Base-by-base conservation (phyloP, 2,888 invertebrate species). In the Cynaeus angustus region DNA sequence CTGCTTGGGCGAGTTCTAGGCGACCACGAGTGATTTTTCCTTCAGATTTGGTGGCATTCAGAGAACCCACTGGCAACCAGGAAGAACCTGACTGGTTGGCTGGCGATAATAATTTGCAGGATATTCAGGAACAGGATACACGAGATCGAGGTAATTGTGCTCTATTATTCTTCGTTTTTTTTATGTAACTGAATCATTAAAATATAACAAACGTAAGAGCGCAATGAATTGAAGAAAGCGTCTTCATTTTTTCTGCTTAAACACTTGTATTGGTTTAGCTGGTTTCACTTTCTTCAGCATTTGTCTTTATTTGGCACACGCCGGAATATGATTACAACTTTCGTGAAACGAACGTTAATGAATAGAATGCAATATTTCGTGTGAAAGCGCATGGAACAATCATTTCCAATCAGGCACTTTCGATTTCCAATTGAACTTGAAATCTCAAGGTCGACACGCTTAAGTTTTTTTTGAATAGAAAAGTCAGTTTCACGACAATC, bases 91-190 rank as follows among this genome's bases (percentile, higher is more conserved):
- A 83, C 62, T 84, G 82, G 81, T 74, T 85, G 52, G 80, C 80
- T n/a, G 81, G 79, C 10, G 83, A 82, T 71, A 82, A 79, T 12
- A 88, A 87, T 71, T 82, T 91, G 45, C 92, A 92, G 85, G 92
- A 92, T 78, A 85, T 85, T n/a, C 84, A 85, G 74, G 81, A 80
- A 71, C 75, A 79, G 64, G 82, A 80, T 64, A 88, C 88, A 76
- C 87, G 90, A 73, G 91, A 92, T 78, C 88, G 91, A 87, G 92
- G 92, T 91, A 85, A 87, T 56, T 56, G 16, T 6, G 21, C 16
- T 90, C 85, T 66, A 55, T 38, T 53, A 33, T 33, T 13, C 6
- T 4, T 21, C 21, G 21, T 21, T 38, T 13, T 13, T 30, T 68
- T 56, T 59, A 59, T 43, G 52, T 59, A 58, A 59, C 33, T 4